A percentile compares a stretch with the other conserved stretches of the same genome.
phyloP scores from a whole-genome alignment of 2,888 invertebrate genomes.

The Tetrapedia diversipes region DNA sequence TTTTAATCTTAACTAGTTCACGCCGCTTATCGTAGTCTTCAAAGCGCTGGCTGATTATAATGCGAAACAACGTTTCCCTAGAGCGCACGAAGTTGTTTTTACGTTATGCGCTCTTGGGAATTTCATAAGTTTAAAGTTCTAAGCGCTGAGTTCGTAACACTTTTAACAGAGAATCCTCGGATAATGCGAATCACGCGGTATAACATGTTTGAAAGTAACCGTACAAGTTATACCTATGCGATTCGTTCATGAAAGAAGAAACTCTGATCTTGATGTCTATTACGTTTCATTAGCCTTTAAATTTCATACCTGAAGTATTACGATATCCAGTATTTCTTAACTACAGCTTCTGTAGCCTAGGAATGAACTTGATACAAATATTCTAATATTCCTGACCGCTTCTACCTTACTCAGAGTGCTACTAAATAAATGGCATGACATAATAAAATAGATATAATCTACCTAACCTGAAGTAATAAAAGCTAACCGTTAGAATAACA shows the following conservation, averaged over 20 bases:
- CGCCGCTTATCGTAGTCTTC: not conserved
- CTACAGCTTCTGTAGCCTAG: too few relatives aligned
- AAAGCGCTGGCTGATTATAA: not conserved
- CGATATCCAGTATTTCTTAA: too few relatives aligned
- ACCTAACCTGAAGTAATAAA: too few relatives aligned
- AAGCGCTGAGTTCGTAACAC: not conserved
- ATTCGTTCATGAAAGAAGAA: constrained; percentile 1
- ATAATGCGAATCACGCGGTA: not conserved
- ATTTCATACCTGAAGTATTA: too few relatives aligned
- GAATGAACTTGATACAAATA: too few relatives aligned
- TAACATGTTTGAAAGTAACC: constrained; percentile 1
- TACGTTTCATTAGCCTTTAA: too few relatives aligned
- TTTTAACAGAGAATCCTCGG: not conserved
- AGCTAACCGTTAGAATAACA: too few relatives aligned
- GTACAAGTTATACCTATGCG: not conserved
- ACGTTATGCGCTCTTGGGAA: not conserved
- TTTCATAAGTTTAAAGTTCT: not conserved
- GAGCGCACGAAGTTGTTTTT: constrained; percentile 8
- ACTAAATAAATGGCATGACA: too few relatives aligned
- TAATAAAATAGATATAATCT: too few relatives aligned
- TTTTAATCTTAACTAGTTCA: not conserved
- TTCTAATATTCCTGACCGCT: too few relatives aligned
- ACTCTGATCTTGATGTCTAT: constrained; percentile 1
- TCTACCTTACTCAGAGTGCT: too few relatives aligned
- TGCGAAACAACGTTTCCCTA: not conserved